Base-by-base conservation (phyloP, 2,888 invertebrate species). In the Hirudinaria manillensis region DNA sequence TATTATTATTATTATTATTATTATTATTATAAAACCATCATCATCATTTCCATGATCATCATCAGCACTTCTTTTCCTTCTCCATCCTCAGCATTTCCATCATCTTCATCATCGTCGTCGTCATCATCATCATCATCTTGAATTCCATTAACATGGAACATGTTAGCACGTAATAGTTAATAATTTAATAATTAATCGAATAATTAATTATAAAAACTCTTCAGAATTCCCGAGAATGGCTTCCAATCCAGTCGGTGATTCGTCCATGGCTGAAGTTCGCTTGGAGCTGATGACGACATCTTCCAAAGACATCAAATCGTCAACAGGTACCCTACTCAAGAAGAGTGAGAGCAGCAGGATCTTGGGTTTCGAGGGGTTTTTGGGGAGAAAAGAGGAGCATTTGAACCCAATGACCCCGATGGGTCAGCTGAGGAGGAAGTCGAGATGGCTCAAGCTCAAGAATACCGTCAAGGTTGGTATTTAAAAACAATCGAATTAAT, bases 401-500 rank as follows among this genome's bases (percentile, higher is more conserved):
- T 7, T 45, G 45, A 45, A 45, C 45, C 45, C 45, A 3, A 45
- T 45, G 45, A 45, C 10, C 45, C 45, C 45, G 1, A 45, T 45
- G 45, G 45, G 45, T 45, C 45, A 45, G 45, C 45, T 45, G 45
- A 45, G 45, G 45, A 36, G 61, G 56, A 75, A 75, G 53, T 75
- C 75, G 10, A 38, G 67, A 19, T 76, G 76, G 76, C 55, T 76
- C 27, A 76, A 74, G 38, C 74, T 76, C 21, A 55, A 73, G 55
- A 45, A 73, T 16, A 76, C 76, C 0, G n/a, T 76, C 34, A 75
- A 74, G 55, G 74, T 76, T 24, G 73, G 66, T n/a, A 61, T 36
- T n/a, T 61, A 61, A 61, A 21, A 27, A 61, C n/a, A 61, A 10
- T 61, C 10, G 10, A 10, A 45, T 16, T 45, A 45, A 45, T 45